Conservation (phyloP, 2,113 vertebrate genomes). For the Nothocercus julius region DNA sequence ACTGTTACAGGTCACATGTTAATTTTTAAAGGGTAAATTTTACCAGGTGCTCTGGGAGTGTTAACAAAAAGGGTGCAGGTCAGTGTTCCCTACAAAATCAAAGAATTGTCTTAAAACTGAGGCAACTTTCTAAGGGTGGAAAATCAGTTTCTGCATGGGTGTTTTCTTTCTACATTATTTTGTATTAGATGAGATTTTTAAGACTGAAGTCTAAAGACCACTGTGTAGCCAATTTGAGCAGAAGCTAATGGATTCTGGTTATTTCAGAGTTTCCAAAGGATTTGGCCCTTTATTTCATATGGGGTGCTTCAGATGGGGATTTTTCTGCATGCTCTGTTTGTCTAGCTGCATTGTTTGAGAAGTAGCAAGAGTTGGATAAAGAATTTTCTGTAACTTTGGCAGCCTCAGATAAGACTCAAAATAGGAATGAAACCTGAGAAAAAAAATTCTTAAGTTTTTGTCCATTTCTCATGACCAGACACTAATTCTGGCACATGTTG, state of each 20-base stretch:
- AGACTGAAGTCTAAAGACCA: not conserved
- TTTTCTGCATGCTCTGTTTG: not conserved
- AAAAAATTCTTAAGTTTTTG: not conserved
- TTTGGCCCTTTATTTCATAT: not conserved
- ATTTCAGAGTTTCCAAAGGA: not conserved
- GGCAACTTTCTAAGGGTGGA: not conserved
- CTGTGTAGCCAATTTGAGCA: not conserved
- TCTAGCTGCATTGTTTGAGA: not conserved
- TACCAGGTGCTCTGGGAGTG: not conserved
- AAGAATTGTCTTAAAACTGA: not conserved
- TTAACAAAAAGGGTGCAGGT: not conserved
- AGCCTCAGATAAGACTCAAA: not conserved
- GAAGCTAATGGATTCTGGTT: not conserved
- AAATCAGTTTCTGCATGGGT: not conserved
- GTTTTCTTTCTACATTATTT: not conserved
- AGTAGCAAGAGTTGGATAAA: not conserved
- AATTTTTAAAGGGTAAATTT: not conserved
- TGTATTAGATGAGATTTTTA: not conserved
- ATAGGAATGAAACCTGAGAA: not conserved
- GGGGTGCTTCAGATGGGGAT: not conserved
- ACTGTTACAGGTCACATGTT: not conserved
- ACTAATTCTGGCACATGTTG: not conserved
- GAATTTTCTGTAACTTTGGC: not conserved
- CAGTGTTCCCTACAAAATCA: not conserved
- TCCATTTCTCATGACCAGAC: not conserved